Conservation (phyloP, 1,140 invertebrate genomes). For the Homalodisca vitripennis region DNA sequence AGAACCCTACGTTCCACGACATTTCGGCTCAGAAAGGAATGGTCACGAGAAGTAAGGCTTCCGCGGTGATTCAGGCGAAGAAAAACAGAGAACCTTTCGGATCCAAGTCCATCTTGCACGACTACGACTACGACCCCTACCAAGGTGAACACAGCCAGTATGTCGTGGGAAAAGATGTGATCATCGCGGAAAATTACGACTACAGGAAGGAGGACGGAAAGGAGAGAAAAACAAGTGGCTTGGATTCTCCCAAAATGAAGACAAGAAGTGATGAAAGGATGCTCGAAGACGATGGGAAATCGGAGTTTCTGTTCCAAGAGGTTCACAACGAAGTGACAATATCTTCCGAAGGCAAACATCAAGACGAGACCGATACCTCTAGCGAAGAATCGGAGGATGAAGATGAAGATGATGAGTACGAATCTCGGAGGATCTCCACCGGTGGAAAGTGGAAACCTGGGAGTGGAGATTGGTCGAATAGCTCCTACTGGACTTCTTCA, state of each 20-base stretch:
- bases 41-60: slow-evolving; percentile 50
- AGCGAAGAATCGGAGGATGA: slow-evolving; percentile 55
- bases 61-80: slow-evolving; percentile 42
- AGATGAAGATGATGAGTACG: slow-evolving; percentile 54
- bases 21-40: slow-evolving; percentile 45
- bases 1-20: slow-evolving; percentile 48
- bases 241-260: neutral
- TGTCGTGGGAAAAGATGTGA: neutral
- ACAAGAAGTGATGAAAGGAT: neutral
- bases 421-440: slow-evolving; percentile 59
- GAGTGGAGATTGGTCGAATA: slow-evolving; percentile 20
- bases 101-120: neutral
- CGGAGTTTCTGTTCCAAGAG: neutral
- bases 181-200: slow-evolving; percentile 1
- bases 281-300: neutral
- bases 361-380: slow-evolving; percentile 55
- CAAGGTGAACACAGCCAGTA: neutral
- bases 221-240: neutral
- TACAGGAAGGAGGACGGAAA: neutral
- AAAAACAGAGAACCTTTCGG: neutral
- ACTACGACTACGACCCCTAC: neutral
- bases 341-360: slow-evolving; percentile 46
- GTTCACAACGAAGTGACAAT: slow-evolving; percentile 19
- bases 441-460: slow-evolving; percentile 70
- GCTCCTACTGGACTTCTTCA: slow-evolving; percentile 38